Evolutionary conservation across 1,140 invertebrate genomes (phyloP), one percentile per base, ranked within the genome.

Genomic region (Apocrypta bakeri): DNA sequence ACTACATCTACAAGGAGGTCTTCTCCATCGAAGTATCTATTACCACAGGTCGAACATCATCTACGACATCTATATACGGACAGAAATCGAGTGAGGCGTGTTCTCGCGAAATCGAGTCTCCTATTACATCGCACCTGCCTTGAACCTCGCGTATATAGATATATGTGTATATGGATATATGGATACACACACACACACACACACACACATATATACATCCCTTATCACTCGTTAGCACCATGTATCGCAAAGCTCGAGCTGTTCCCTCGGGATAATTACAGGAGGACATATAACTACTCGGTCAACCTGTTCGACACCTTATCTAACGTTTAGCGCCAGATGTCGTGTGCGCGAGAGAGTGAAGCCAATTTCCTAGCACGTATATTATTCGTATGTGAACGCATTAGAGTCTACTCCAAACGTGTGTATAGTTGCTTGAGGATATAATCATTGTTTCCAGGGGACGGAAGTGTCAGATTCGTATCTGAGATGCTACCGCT

Each of bases 401-500:
- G 17, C 61, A 24, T 8, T 29, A n/a, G n/a, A n/a, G n/a, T n/a
- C n/a, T n/a, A n/a, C n/a, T n/a, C n/a, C n/a, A n/a, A n/a, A n/a
- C n/a, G n/a, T n/a, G n/a, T n/a, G n/a, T n/a, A n/a, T n/a, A n/a
- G 29, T 48, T 69, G 33, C 27, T 29, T 63, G 24, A 29, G 63
- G 0, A 25, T 21, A 68, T 82, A 68, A 72, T 71, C 73, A 84
- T 74, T 73, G 79, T 76, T 78, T 76, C 74, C 79, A 37, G 56
- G n/a, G 24, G 80, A 82, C 84, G 84, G 84, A 84, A 84, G 84
- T 82, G 80, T 91, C 90, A 90, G 90, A 91, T 91, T 89, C 87
- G 87, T 89, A 91, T 91, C 90, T 88, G 87, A 90, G 89, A 84
- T 80, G 85, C 75, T 84, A 83, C 79, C 75, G 81, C 86, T 86